A percentile compares a stretch with the other conserved stretches of the same genome.
These are phyloP conservation scores for Oryzias sinensis DNA, from an alignment of 2,797 vertebrate genomes.

Conservation along the genomic window DNA sequence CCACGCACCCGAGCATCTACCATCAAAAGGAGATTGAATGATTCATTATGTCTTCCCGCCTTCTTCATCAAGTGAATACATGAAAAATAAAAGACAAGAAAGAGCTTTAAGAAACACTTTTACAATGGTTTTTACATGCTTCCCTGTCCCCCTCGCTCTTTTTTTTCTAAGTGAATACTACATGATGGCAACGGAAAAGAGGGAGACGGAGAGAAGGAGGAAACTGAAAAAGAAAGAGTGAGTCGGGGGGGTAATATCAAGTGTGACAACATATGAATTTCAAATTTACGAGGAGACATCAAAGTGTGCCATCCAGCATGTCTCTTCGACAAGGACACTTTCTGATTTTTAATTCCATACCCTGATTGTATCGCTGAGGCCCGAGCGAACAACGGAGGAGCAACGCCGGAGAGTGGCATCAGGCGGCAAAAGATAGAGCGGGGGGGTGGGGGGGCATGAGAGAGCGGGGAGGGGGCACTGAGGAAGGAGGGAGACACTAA, in stretches of 20 bases:
- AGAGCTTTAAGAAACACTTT: constrained; percentile 60
- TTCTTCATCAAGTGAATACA: constrained; percentile 71
- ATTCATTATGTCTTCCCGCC: constrained; percentile 74
- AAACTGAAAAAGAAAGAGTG: constrained; percentile 24
- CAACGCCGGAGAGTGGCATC: constrained; percentile 68
- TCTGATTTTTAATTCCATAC: constrained; percentile 84
- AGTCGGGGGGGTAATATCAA: constrained; percentile 73
- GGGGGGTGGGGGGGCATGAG: constrained; percentile 30
- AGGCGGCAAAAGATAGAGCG: constrained; percentile 73
- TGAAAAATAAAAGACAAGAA: constrained; percentile 76
- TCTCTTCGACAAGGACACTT: constrained; percentile 82
- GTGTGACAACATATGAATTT: constrained; percentile 88
- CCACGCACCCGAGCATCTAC: constrained; percentile 64
- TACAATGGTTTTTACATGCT: constrained; percentile 61
- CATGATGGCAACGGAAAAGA: constrained; percentile 70
- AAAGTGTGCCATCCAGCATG: constrained; percentile 80
- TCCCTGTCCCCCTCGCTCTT: constrained; percentile 38
- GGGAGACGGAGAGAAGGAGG: constrained; percentile 47
- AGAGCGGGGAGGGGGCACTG: constrained; percentile 14
- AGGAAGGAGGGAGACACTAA: constrained; percentile 64
- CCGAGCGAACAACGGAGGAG: constrained; percentile 77
- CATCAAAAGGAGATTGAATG: constrained; percentile 81
- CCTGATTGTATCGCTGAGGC: constrained; percentile 81
- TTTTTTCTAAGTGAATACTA: constrained; percentile 71
- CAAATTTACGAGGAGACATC: constrained; percentile 83